phyloP scores from a whole-genome alignment of 2,888 invertebrate species.

The Aricia artaxerxes region DNA sequence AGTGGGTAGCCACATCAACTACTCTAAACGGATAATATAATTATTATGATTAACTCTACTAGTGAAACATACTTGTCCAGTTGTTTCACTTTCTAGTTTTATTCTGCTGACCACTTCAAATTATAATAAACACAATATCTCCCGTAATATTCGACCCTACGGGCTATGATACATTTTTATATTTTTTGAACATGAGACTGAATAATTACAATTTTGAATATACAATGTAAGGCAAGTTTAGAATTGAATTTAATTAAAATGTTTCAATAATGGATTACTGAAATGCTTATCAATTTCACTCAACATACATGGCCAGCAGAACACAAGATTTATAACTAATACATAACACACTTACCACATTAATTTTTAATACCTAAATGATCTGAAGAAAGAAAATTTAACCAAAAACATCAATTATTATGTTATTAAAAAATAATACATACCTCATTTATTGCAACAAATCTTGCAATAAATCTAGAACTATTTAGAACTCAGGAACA shows the following conservation, averaged over 20 bases:
- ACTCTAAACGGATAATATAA: conserved; percentile 74
- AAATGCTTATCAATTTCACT: conserved; percentile 27
- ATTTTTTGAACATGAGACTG: neutral
- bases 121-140: conserved; percentile 26
- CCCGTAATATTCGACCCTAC: neutral
- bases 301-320: conserved; percentile 54
- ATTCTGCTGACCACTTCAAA: conserved; percentile 55
- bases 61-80: conserved; percentile 58
- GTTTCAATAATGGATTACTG: neutral
- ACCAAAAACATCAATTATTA: conserved; percentile 53
- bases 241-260: conserved; percentile 12
- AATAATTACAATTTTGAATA: conserved; percentile 17
- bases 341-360: conserved; percentile 55
- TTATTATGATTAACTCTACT: conserved; percentile 75
- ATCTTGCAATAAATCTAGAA: conserved; percentile 19
- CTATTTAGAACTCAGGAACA: conserved; percentile 17
- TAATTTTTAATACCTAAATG: conserved; percentile 44
- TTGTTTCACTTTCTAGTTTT: conserved; percentile 60
- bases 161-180: conserved; percentile 13
- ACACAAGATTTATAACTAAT: conserved; percentile 57
- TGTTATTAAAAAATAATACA: conserved; percentile 28
- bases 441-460: conserved; percentile 2
- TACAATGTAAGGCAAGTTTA: conserved; percentile 1
- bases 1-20: conserved; percentile 78
- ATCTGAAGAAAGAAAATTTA: conserved; percentile 65